Evolutionary conservation across 2,888 invertebrate genomes (phyloP), one percentile per base, ranked within the genome.

Genomic region (Tricholauxania praeusta): DNA sequence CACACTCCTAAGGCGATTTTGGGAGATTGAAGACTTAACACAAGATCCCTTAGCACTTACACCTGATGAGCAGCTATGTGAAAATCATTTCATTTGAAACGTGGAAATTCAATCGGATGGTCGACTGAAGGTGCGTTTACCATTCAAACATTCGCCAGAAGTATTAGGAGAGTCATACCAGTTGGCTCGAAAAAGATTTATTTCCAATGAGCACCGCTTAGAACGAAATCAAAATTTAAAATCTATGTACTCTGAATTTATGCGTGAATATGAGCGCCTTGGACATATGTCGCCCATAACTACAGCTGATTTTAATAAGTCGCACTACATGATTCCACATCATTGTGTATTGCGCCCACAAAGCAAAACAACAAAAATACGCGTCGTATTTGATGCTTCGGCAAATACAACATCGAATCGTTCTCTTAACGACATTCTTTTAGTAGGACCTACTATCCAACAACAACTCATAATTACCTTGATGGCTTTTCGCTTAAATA

Each of bases 361-460:
- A 39, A 74, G 74, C 47, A 66, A 51, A 5, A 75, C 71, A 10
- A 75, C 72, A 10, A 66, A 68, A 28, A 51, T 76, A 52, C 67
- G 69, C 4, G 75, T 73, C 6, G 71, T 74, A 12, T 76, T 74
- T 49, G 73, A 74, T 17, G 65, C 65, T 7, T 72, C 72, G 19
- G 51, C 53, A 7, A 59, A 51, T 14, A 67, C 67, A 12, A 66
- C 74, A 14, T 53, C 65, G 0, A 72, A 69, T 49, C 47, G 68
- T 48, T 72, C 65, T 3, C 53, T 74, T 15, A 74, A 74, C 32
- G 68, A 72, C 1, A 68, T 59, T 7, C 19, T 69, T 47, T 64
- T 68, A 68, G 60, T 71, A 4, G 74, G 74, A 7, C 71, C 71
- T 47, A 71, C 74, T 2, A 68, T 71, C 10, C 66, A 71, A 49